Base-by-base conservation (phyloP, 2,888 invertebrate species). In the Nowickia ferox region DNA sequence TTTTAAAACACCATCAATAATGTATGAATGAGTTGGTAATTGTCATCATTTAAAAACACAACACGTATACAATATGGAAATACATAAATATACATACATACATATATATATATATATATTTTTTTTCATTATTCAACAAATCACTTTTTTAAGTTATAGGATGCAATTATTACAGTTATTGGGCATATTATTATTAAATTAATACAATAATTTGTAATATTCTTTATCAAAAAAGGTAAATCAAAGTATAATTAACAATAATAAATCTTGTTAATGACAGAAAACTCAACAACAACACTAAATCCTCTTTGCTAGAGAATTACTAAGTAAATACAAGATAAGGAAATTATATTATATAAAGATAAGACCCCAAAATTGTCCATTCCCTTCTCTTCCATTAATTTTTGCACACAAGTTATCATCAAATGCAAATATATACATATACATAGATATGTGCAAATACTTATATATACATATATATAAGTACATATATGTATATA, bases 1-100 rank as follows among this genome's bases (percentile, higher is more conserved):
- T 88, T 90, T 89, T 89, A 89, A 90, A 89, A 88, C 6, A 6
- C 6, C 90, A 89, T 86, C 86, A 87, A 85, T 86, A 84, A 63
- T 65, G 55, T 44, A 69, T 65, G 38, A 71, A 63, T 63, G 13
- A 57, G 22, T 6, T 57, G 9, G 38, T 9, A 19, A 48, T 38
- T 19, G 53, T 40, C 63, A 71, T 65, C 63, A 22, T 61, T 51
- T 11, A 38, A 17, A 53, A 76, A 80, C 53, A 59, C 75, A 80
- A 66, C 66, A 68, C 55, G 82, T 82, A 77, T 78, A 74, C 66
- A 83, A 78, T 59, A 77, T 77, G 63, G 17, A 79, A 55, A 74
- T 55, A 40, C 17, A 30, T 65, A 30, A 30, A 30, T 30, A 30
- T 30, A 30, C 30, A 30, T 30, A 30, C 30, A 30, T 30, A 30